Conservation (phyloP, 2,113 vertebrate genomes). For the Odocoileus hemionus region DNA sequence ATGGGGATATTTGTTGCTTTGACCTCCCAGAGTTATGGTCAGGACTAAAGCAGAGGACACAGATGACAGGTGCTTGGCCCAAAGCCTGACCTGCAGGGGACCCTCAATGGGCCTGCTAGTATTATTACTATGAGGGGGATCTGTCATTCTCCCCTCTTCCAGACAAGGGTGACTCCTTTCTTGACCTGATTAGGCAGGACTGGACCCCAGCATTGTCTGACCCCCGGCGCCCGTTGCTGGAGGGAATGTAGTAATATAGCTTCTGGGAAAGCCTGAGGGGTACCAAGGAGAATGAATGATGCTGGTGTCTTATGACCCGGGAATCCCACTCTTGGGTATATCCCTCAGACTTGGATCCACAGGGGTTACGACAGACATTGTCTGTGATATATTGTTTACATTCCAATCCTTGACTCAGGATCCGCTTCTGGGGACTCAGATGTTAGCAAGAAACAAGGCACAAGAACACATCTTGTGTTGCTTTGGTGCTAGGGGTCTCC, state of each 20-base stretch:
- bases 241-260: neutral
- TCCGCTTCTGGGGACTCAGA: neutral
- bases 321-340: neutral
- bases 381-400: too few relatives aligned
- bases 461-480: rapidly evolving
- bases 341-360: neutral
- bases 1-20: neutral
- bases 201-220: neutral
- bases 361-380: neutral
- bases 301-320: neutral
- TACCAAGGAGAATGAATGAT: too few relatives aligned
- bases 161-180: neutral
- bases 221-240: neutral
- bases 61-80: neutral
- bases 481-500: neutral
- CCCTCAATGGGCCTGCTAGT: neutral
- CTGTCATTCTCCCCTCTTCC: neutral
- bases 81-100: neutral
- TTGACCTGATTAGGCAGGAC: neutral
- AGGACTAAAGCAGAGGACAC: neutral
- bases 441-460: neutral
- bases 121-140: too few relatives aligned
- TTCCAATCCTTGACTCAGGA: neutral
- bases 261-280: neutral
- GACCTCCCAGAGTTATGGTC: neutral